These are phyloP conservation scores for Gortyna flavago DNA, from an alignment of 2,888 invertebrate species.

Conservation along the genomic window DNA sequence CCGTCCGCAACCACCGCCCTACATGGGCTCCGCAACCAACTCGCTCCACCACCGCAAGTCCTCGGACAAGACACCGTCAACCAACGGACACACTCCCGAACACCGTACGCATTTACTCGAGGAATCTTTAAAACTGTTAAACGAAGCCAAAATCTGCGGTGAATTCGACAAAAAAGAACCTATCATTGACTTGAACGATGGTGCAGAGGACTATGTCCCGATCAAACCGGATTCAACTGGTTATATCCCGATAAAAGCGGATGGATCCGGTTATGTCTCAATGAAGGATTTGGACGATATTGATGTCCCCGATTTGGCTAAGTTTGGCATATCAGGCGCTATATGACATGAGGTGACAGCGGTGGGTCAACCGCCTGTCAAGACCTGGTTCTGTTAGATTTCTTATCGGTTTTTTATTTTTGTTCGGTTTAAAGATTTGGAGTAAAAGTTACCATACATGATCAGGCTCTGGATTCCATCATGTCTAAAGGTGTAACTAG, in stretches of 20 bases:
- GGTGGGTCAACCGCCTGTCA: conserved; percentile 83
- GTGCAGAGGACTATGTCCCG: conserved; percentile 85
- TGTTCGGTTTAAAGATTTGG: not conserved
- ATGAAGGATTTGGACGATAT: conserved; percentile 82
- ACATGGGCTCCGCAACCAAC: conserved; percentile 81
- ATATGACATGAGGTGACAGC: conserved; percentile 85
- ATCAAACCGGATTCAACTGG: conserved; percentile 70
- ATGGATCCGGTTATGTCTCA: conserved; percentile 64
- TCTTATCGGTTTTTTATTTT: not conserved
- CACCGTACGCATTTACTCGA: conserved; percentile 82
- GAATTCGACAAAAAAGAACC: conserved; percentile 83
- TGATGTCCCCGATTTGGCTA: conserved; percentile 82
- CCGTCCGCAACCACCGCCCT: conserved; percentile 88
- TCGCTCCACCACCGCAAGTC: conserved; percentile 83
- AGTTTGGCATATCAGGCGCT: conserved; percentile 79
- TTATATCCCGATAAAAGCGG: conserved; percentile 78
- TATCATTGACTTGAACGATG: conserved; percentile 81
- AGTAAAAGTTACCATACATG: not conserved
- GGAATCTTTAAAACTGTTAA: conserved; percentile 85
- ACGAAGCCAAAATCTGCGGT: conserved; percentile 84
- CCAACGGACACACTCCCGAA: conserved; percentile 79
- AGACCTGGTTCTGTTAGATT: conserved; percentile 87
- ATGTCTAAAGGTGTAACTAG: not conserved
- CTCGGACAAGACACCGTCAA: conserved; percentile 74
- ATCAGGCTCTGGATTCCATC: not conserved